phyloP scores from a whole-genome alignment of 2,113 vertebrate genomes.

The Pipra filicauda region DNA sequence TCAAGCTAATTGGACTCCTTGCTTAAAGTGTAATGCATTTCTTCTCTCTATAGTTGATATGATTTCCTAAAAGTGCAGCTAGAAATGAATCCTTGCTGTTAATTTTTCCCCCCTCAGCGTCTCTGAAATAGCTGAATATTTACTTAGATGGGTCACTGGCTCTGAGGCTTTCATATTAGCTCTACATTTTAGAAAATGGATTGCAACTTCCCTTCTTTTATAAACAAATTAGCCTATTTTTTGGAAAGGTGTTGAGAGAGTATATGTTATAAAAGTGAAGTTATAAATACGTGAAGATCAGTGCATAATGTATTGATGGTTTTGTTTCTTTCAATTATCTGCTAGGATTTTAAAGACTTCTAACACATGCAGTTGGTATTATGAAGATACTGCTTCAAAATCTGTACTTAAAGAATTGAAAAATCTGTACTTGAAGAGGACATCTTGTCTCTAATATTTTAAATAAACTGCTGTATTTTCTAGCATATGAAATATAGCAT shows the following conservation, averaged over 20 bases:
- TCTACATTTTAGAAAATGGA: neutral
- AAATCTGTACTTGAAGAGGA: neutral
- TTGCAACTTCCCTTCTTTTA: neutral
- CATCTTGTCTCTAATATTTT: neutral
- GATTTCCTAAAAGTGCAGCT: neutral
- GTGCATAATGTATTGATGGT: neutral
- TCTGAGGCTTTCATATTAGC: neutral
- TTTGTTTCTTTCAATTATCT: neutral
- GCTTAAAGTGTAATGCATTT: neutral
- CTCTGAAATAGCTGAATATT: neutral
- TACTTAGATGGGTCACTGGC: neutral
- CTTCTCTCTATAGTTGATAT: neutral
- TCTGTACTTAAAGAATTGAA: neutral
- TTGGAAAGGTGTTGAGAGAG: neutral
- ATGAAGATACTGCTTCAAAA: neutral
- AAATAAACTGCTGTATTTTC: neutral
- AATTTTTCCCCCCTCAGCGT: fast-evolving
- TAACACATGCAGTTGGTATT: neutral
- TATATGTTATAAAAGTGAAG: neutral
- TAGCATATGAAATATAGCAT: neutral
- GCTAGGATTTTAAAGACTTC: neutral
- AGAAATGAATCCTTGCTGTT: neutral
- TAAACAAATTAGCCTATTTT: neutral
- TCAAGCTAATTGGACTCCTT: neutral
- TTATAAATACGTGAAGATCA: neutral